Percentiles rank a stretch among this genome's conserved stretches.
Conservation (phyloP, 2,888 invertebrate species). For the Drosophila subquinaria region DNA sequence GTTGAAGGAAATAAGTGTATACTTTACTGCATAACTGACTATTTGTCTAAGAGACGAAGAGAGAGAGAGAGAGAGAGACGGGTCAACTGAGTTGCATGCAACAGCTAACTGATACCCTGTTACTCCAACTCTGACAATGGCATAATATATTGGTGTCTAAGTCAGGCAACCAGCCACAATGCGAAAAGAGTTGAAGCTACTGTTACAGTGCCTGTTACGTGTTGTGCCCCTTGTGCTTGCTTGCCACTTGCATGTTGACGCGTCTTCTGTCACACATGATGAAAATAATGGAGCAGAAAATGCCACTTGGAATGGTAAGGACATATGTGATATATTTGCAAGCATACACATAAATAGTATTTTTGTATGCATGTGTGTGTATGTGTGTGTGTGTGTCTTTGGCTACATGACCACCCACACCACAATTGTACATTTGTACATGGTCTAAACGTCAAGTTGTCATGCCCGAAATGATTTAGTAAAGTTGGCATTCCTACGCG, state of each 20-base stretch:
- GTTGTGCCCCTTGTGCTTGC: slow-evolving; percentile 36
- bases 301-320: slow-evolving; percentile 76
- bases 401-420: slow-evolving; percentile 17
- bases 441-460: slow-evolving; percentile 62
- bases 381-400: neutral
- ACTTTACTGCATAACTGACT: slow-evolving; percentile 45
- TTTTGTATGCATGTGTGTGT: too few relatives aligned
- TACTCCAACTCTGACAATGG: slow-evolving; percentile 42
- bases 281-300: slow-evolving; percentile 81
- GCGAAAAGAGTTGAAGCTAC: slow-evolving; percentile 53
- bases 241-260: slow-evolving; percentile 74
- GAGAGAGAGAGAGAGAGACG: neutral
- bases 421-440: slow-evolving; percentile 17
- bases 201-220: slow-evolving; percentile 56
- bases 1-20: slow-evolving; percentile 47
- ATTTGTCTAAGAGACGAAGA: slow-evolving; percentile 32
- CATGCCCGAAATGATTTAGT: slow-evolving; percentile 69
- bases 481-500: slow-evolving; percentile 72
- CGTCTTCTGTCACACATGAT: slow-evolving; percentile 80
- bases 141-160: slow-evolving; percentile 70
- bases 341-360: neutral
- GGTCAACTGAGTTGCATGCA: slow-evolving; percentile 26
- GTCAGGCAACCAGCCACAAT: slow-evolving; percentile 41
- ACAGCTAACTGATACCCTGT: slow-evolving; percentile 33
- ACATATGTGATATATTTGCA: slow-evolving; percentile 42